Evolutionary conservation across 1,140 invertebrate genomes (phyloP).

Genomic region (Bombus confusus): DNA sequence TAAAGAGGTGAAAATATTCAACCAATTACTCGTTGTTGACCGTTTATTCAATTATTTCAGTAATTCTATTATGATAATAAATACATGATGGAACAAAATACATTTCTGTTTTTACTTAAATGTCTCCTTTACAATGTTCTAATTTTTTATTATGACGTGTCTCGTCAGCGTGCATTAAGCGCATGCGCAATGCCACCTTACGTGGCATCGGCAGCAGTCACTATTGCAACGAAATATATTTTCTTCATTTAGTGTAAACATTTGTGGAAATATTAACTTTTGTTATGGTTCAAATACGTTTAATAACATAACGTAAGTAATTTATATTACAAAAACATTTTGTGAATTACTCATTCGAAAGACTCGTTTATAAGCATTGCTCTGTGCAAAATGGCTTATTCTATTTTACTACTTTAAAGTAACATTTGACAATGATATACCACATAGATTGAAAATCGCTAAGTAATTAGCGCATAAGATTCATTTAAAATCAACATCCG

Average conservation of each 20-base stretch:
- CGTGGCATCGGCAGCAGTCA: conserved; percentile 83
- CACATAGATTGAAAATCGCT: background rate
- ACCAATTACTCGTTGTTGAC: background rate
- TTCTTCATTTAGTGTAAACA: conserved; percentile 78
- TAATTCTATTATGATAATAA: conserved; percentile 6
- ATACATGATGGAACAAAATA: background rate
- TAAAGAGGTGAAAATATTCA: background rate
- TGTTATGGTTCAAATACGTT: conserved; percentile 79
- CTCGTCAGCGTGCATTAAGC: conserved; percentile 69
- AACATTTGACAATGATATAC: conserved; percentile 45
- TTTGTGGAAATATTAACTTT: conserved; percentile 73
- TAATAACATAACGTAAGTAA: conserved; percentile 72
- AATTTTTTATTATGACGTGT: conserved; percentile 76
- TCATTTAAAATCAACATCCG: background rate
- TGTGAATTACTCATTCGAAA: background rate
- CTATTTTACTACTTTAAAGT: conserved; percentile 24
- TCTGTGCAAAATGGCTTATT: conserved; percentile 63
- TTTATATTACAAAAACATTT: background rate
- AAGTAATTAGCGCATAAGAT: background rate
- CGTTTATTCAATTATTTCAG: background rate
- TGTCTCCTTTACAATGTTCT: conserved; percentile 30
- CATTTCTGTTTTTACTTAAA: background rate
- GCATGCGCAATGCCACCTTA: conserved; percentile 84
- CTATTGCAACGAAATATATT: conserved; percentile 75
- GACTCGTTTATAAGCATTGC: background rate